A percentile compares a stretch with the other conserved stretches of the same genome.
phyloP scores from a whole-genome alignment of 2,888 invertebrate species.

The Yponomeuta cagnagella region DNA sequence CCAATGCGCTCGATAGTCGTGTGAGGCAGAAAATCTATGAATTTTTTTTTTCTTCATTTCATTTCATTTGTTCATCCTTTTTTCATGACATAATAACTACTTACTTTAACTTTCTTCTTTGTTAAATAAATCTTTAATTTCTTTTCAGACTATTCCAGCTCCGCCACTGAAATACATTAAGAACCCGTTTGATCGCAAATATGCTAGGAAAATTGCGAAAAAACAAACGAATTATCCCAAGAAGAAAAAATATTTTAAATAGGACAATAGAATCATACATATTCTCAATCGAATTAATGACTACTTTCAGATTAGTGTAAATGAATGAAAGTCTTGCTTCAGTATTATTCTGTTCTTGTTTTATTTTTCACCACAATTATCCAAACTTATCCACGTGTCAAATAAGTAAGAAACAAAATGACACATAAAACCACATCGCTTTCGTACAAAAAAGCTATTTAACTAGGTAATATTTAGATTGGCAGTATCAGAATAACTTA shows the following conservation, averaged over 20 bases:
- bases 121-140: background rate
- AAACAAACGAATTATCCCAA: constrained; percentile 15
- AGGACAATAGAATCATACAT: too few species aligned
- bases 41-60: too few species aligned
- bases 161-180: constrained; percentile 6
- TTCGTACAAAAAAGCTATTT: background rate
- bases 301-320: too few species aligned
- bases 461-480: background rate
- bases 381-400: background rate
- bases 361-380: constrained; percentile 1
- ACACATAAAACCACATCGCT: background rate
- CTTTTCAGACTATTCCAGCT: constrained; percentile 1
- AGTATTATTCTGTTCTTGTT: constrained; percentile 18
- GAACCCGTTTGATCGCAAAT: background rate
- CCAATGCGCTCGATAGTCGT: too few species aligned
- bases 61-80: too few species aligned
- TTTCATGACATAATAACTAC: too few species aligned
- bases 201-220: background rate
- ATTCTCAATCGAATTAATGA: too few species aligned
- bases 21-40: too few species aligned
- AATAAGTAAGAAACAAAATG: background rate
- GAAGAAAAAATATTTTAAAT: constrained; percentile 4
- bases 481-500: background rate
- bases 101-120: too few species aligned
- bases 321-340: constrained; percentile 15